phyloP scores from a whole-genome alignment of 2,113 vertebrate species.

The Phalacrocorax pelagicus region DNA sequence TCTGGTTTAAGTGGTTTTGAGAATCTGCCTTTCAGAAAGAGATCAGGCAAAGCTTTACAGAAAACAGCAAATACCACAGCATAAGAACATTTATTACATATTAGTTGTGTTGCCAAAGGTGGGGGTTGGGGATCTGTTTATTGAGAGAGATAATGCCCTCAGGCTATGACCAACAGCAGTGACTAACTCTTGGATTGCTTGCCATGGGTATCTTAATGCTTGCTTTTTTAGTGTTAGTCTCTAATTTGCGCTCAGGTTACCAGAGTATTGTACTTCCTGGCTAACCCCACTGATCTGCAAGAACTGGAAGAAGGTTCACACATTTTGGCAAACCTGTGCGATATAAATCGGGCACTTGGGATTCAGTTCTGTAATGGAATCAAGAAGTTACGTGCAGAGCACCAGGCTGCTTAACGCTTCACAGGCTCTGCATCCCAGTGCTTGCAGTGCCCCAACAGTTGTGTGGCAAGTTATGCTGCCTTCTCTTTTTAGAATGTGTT shows the following conservation, averaged over 20 bases:
- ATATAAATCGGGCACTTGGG: neutral
- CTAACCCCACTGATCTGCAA: neutral
- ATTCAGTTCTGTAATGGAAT: constrained; percentile 10
- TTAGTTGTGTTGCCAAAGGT: neutral
- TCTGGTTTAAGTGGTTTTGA: neutral
- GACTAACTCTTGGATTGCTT: neutral
- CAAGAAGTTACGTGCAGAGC: neutral
- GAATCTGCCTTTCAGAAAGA: neutral
- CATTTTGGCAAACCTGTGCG: neutral
- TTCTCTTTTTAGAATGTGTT: neutral
- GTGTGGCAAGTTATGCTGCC: neutral
- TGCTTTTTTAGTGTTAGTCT: neutral
- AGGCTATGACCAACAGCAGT: neutral
- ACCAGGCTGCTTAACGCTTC: neutral
- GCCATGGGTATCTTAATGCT: neutral
- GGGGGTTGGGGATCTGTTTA: fast-evolving
- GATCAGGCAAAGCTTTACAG: neutral
- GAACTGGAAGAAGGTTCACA: neutral
- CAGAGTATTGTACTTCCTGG: neutral
- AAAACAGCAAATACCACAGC: neutral
- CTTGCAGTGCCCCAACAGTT: neutral
- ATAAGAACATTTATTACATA: neutral
- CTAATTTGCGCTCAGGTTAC: neutral
- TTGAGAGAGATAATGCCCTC: neutral
- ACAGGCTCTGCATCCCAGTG: neutral